Base-by-base conservation (phyloP, 2,113 vertebrate species). In the Mormyrus iriodes region DNA sequence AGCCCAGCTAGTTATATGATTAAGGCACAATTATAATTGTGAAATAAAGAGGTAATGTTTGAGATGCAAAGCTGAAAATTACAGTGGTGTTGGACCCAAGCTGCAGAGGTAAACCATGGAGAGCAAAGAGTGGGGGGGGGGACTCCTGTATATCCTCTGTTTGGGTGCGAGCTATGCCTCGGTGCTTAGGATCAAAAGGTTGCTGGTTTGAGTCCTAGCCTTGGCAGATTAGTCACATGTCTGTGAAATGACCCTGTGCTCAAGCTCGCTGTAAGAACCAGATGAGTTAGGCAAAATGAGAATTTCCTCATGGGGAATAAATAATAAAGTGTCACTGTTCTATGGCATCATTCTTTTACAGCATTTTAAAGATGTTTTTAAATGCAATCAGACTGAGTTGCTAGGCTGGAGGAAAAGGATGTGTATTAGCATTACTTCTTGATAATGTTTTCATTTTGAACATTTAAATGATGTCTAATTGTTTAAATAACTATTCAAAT, bases 1-100 rank as follows among this genome's bases (percentile, higher is more conserved):
- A 87, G 35, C 31, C 42, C 58, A 27, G 86, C 46, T 42, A 58
- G 87, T 31, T 58, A 9, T 88, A 88, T 73, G 35, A 76, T 88
- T 76, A 88, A 73, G 27, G 31, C 27, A 69, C 69, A 51, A 69
- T 88, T 88, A 88, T 76, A 88, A 76, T 76, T 88, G 87, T 69
- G 69, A 58, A 88, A 73, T 49, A 51, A n/a, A 46, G 69, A 88
- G n/a, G 19, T 31, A 5, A 65, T 73, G 17, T 44, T 46, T 24
- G 4, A 49, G 61, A 88, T 76, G 61, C 48, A 88, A 88, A 76
- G 65, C 21, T 61, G 7, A n/a, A 24, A 61, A 61, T 8, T 24
- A 61, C n/a, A 61, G 55, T 2, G 9, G 55, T n/a, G 55, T n/a
- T 61, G 55, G 55, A 61, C 24, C 24, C 55, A 61, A 24, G 21